A percentile compares a stretch with the other conserved stretches of the same genome.
Conservation (phyloP, 2,113 vertebrate species). For the Heloderma charlesbogerti region DNA sequence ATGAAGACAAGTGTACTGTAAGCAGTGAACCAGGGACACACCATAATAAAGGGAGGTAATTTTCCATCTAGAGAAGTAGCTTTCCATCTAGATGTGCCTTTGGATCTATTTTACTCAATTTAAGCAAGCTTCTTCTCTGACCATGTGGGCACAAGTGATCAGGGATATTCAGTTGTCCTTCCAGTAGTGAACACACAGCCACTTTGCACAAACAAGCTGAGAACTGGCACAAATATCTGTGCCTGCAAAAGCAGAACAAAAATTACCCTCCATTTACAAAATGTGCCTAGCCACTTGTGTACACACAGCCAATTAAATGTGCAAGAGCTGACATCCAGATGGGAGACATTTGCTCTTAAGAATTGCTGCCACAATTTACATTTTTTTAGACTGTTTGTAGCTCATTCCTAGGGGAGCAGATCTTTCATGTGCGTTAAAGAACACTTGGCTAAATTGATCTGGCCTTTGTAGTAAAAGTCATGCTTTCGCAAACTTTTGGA, state of each 20-base stretch:
- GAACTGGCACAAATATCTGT: background rate
- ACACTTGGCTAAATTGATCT: conserved; percentile 24
- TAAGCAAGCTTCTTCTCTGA: conserved; percentile 1
- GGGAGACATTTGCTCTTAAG: conserved; percentile 25
- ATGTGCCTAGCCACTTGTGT: background rate
- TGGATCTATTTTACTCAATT: background rate
- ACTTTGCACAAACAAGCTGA: background rate
- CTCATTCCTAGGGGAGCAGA: conserved; percentile 6
- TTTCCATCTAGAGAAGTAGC: conserved; percentile 2
- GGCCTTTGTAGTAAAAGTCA: background rate
- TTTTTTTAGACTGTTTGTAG: background rate
- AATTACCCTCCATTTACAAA: background rate
- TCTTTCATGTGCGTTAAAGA: conserved; percentile 16
- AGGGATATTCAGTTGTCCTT: background rate
- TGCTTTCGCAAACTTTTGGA: background rate
- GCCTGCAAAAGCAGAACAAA: background rate
- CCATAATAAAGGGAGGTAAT: background rate
- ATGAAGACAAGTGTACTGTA: background rate
- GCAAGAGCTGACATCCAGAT: conserved; percentile 28
- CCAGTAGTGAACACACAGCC: background rate
- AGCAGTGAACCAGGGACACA: background rate
- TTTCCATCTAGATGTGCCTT: background rate
- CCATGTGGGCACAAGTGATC: background rate
- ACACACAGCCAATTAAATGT: background rate
- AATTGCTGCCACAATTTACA: conserved; percentile 4